These are phyloP conservation scores for Melanotaenia parkinsoni DNA, from an alignment of 2,797 vertebrate species.

Conservation along the genomic window DNA sequence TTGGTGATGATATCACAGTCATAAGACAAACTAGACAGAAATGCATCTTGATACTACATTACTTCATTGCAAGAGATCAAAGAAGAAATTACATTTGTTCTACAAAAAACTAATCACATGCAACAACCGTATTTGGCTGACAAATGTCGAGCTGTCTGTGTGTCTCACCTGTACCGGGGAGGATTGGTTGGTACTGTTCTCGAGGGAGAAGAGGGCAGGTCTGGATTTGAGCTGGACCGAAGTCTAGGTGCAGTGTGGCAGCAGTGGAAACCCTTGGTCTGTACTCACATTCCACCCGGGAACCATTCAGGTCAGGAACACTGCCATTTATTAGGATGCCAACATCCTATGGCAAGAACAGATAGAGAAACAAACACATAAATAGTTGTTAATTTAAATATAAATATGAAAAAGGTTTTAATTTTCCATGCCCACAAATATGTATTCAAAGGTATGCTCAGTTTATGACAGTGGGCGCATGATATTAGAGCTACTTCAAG, in stretches of 20 bases:
- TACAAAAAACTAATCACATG: conserved; percentile 12
- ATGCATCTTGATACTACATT: conserved; percentile 17
- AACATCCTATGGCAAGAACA: conserved; percentile 80
- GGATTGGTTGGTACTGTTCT: conserved; percentile 83
- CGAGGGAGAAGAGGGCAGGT: conserved; percentile 90
- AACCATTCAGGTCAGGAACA: conserved; percentile 89
- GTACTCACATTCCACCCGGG: conserved; percentile 91
- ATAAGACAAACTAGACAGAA: conserved; percentile 46
- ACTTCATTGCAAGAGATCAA: conserved; percentile 32
- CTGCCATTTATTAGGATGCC: conserved; percentile 94
- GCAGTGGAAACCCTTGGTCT: conserved; percentile 82
- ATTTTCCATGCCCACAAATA: conserved; percentile 13
- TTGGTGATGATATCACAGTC: conserved; percentile 46
- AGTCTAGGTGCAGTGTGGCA: conserved; percentile 87
- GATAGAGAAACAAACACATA: conserved; percentile 23
- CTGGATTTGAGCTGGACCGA: conserved; percentile 86
- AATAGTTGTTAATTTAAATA: conserved; percentile 22
- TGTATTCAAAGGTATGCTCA: conserved; percentile 1
- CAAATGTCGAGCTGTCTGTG: conserved; percentile 24
- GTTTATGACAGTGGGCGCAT: conserved; percentile 28
- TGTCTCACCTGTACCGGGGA: conserved; percentile 84
- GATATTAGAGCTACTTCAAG: conserved; percentile 34
- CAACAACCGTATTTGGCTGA: conserved; percentile 26
- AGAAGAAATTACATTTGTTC: conserved; percentile 62
- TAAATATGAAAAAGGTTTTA: conserved; percentile 28